These are phyloP conservation scores for Salvator merianae DNA, from an alignment of 2,113 vertebrate genomes.

Conservation along the genomic window DNA sequence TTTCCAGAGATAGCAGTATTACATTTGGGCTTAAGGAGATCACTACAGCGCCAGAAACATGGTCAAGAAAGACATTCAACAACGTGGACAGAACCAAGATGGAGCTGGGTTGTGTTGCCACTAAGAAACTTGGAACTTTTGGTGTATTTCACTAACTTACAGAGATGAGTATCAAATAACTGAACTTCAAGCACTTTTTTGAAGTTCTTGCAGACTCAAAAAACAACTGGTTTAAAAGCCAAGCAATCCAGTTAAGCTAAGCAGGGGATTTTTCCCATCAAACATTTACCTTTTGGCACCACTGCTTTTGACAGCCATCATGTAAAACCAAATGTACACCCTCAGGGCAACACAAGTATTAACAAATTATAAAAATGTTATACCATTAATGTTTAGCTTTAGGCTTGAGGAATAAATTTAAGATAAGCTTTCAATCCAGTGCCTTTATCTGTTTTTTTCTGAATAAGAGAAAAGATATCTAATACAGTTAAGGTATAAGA, in stretches of 20 bases:
- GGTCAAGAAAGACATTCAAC: no score
- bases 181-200: neutral
- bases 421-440: neutral
- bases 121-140: neutral
- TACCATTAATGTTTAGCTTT: constrained; percentile 15
- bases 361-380: neutral
- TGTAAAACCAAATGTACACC: neutral
- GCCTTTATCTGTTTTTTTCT: neutral
- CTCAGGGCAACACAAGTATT: neutral
- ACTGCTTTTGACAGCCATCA: neutral
- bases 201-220: neutral
- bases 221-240: neutral
- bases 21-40: no score
- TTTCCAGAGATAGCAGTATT: no score
- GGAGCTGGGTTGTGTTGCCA: no score
- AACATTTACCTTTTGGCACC: constrained; percentile 1
- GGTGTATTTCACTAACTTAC: neutral
- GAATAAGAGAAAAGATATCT: neutral
- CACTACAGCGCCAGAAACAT: no score
- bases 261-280: constrained; percentile 2
- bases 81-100: no score
- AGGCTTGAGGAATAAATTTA: constrained; percentile 12
- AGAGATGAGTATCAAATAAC: neutral
- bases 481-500: constrained; percentile 6
- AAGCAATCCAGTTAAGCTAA: neutral